Base-by-base conservation (phyloP, 35 echinoderm and acorn worm species). In the Ophioderma brevispina region DNA sequence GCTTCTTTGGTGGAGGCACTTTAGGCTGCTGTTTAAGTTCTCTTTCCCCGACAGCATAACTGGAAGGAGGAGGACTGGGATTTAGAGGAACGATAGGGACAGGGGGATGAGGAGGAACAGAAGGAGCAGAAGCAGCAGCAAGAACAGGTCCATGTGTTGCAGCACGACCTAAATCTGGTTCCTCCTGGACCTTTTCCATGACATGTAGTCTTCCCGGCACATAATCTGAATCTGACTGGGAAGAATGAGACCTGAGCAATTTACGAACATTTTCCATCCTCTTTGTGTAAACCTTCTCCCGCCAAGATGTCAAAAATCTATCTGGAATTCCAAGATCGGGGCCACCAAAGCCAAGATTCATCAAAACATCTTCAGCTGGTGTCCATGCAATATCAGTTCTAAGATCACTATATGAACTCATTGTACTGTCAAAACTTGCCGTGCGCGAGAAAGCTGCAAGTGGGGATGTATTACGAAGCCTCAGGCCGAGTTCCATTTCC, bases 311-410 rank as follows among this genome's bases (percentile, higher is more conserved):
- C 32, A 98, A 59, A 81, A 98, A 98, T 30, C 96, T 87, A 32
- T 88, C 84, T 40, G 96, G 96, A 11, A 98, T 94, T 39, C 92
- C 92, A 32, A 93, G 76, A 81, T 92, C 90, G 42, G 90, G 75
- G 32, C 89, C 92, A 83, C 89, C 92, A 85, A 98, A 98, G 33
- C 96, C 96, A 14, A 98, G 89, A 11, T 91, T 88, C 52, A 98
- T 86, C 13, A 98, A 82, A 42, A 98, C 91, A 39, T 88, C 88
- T 63, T 95, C 96, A n/a, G 96, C 89, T 10, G 91, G 87, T 10
- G 92, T 94, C 84, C 85, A 88, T 5, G 55, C 86, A 30, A 56
- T 70, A 38, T 63, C 85, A 17, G 38, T 25, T 56, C 75, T 32
- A 35, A 79, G 80, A 33, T 86, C 87, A 23, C 82, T 82, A 0